Percentiles rank a stretch among this genome's conserved stretches.
These are phyloP conservation scores for Akabosia matsudoensis DNA, from an alignment of 1,140 invertebrate genomes.

Conservation along the genomic window DNA sequence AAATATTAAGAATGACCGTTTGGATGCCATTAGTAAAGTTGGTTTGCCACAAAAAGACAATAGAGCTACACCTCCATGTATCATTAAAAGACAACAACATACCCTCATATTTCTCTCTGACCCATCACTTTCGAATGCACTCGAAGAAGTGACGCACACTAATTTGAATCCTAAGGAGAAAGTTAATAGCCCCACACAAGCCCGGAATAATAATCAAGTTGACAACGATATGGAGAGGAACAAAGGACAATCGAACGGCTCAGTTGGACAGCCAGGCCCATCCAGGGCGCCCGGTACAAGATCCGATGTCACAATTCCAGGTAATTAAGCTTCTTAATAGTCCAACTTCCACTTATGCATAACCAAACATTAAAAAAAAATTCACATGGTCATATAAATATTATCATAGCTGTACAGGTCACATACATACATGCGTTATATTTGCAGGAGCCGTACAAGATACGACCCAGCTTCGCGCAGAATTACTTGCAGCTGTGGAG, in stretches of 20 bases:
- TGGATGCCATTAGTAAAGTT: too few species aligned
- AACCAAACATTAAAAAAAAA: not conserved
- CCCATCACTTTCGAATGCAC: not conserved
- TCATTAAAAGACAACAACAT: too few species aligned
- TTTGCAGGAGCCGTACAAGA: constrained; percentile 7
- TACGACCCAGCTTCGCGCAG: constrained; percentile 31
- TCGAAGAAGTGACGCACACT: not conserved
- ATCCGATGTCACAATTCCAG: constrained; percentile 34
- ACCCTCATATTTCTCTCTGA: constrained; percentile 3
- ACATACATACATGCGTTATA: too few species aligned
- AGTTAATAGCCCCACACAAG: too few species aligned
- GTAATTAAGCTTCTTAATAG: not conserved
- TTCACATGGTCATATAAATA: too few species aligned
- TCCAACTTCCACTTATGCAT: not conserved
- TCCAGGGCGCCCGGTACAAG: not conserved
- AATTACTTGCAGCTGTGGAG: constrained; percentile 42
- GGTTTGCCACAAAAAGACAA: not conserved
- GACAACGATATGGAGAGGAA: constrained; percentile 27
- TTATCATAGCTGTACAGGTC: too few species aligned
- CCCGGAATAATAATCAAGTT: constrained; percentile 1
- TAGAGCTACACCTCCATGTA: too few species aligned
- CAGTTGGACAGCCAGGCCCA: constrained; percentile 23
- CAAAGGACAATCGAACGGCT: constrained; percentile 35
- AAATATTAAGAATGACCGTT: too few species aligned
- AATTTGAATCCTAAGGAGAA: too few species aligned